Percentiles rank a stretch among this genome's conserved stretches.
phyloP scores from a whole-genome alignment of 2,797 vertebrate genomes.

The Sebastes hubbsi region DNA sequence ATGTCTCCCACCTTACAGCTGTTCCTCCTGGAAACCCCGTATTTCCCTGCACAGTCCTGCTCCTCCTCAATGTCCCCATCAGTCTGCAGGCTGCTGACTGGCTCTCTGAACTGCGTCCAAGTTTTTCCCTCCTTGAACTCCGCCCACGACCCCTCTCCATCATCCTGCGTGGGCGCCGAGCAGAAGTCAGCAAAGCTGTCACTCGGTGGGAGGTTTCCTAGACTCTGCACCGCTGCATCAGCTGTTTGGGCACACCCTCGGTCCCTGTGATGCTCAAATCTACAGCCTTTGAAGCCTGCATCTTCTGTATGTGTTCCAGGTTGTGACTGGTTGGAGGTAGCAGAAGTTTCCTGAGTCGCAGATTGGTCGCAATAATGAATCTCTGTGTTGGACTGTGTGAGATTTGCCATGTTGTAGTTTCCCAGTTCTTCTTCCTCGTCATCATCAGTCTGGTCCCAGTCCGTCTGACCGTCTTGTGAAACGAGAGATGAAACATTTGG shows the following conservation, averaged over 20 bases:
- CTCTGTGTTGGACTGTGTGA: slow-evolving; percentile 21
- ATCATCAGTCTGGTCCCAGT: slow-evolving; percentile 61
- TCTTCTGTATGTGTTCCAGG: slow-evolving; percentile 30
- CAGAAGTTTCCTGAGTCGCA: slow-evolving; percentile 65
- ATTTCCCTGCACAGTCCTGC: slow-evolving; percentile 70
- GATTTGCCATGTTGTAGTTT: slow-evolving; percentile 18
- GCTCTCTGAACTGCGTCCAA: slow-evolving; percentile 86
- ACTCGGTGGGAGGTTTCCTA: slow-evolving; percentile 83
- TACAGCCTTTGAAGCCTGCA: slow-evolving; percentile 34
- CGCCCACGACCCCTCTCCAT: slow-evolving; percentile 83
- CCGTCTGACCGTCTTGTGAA: slow-evolving; percentile 51
- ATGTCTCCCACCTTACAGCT: slow-evolving; percentile 69
- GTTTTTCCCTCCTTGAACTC: slow-evolving; percentile 84
- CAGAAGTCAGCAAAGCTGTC: slow-evolving; percentile 98
- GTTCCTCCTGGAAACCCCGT: slow-evolving; percentile 38
- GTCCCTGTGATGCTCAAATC: slow-evolving; percentile 10
- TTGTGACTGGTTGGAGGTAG: slow-evolving; percentile 65
- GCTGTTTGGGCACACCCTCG: not conserved
- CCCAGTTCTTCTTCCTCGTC: slow-evolving; percentile 59
- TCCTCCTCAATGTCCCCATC: slow-evolving; percentile 78
- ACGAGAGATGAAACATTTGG: slow-evolving; percentile 69
- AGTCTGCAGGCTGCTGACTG: slow-evolving; percentile 68
- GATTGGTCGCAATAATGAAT: slow-evolving; percentile 16
- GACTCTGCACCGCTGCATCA: slow-evolving; percentile 39
- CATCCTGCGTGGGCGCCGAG: slow-evolving; percentile 85